phyloP scores from a whole-genome alignment of 1,140 invertebrate species.

The Phocides pigmalion region DNA sequence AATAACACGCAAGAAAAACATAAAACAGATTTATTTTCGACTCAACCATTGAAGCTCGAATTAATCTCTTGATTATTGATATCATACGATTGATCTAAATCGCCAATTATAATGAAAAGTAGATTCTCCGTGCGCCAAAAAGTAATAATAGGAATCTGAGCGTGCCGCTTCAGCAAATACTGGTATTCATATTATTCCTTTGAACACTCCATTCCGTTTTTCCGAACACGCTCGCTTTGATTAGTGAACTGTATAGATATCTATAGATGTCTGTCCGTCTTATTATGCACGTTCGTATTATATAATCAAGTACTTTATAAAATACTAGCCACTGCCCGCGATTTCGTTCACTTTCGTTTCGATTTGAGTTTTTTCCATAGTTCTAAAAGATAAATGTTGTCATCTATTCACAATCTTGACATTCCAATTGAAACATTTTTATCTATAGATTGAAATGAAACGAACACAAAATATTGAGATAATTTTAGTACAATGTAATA shows the following conservation, averaged over 20 bases:
- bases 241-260: conserved; percentile 10
- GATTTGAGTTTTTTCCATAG: no score
- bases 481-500: no score
- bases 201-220: conserved; percentile 25
- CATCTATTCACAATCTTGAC: no score
- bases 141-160: conserved; percentile 16
- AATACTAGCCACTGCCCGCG: no score
- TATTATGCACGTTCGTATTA: conserved; percentile 5
- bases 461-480: no score
- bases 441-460: no score
- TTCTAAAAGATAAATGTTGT: no score
- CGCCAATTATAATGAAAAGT: background rate
- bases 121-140: background rate
- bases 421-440: no score
- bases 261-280: conserved; percentile 19
- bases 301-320: background rate
- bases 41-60: background rate
- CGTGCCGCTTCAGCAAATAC: conserved; percentile 25
- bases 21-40: background rate
- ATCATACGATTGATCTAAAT: conserved; percentile 7
- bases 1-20: no score
- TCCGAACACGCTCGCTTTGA: conserved; percentile 21
- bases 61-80: background rate
- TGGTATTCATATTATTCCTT: conserved; percentile 29
- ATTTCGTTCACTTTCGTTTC: no score